phyloP scores from a whole-genome alignment of 2,113 vertebrate genomes.

The Todiramphus saurophagus region DNA sequence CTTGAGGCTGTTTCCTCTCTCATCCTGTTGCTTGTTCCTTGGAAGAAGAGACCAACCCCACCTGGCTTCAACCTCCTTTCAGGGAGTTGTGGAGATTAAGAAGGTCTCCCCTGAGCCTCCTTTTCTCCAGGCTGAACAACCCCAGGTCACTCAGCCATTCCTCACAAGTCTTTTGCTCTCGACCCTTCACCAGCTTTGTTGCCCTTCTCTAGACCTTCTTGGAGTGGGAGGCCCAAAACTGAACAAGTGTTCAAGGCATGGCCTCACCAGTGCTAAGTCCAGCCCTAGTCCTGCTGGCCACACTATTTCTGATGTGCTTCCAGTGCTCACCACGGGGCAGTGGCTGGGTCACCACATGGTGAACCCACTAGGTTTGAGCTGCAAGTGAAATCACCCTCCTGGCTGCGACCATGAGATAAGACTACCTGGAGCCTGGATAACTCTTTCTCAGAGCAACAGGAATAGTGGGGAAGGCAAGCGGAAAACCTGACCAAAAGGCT shows the following conservation, averaged over 20 bases:
- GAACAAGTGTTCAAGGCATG: not conserved
- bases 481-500: not conserved
- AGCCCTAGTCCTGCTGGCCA: not conserved
- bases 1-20: not conserved
- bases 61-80: too few species aligned
- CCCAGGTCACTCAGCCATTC: too few species aligned
- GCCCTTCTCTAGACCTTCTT: not conserved
- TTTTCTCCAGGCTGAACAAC: too few species aligned
- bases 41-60: too few species aligned
- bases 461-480: not conserved
- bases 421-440: not conserved
- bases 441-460: not conserved
- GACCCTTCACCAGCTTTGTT: too few species aligned
- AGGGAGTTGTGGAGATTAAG: too few species aligned
- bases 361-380: not conserved
- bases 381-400: accelerated
- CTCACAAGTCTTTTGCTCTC: too few species aligned
- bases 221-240: not conserved
- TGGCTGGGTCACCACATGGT: not conserved
- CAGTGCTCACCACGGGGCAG: accelerated
- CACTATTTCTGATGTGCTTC: not conserved
- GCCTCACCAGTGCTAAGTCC: not conserved
- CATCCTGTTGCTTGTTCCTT: too few species aligned
- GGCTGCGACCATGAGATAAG: not conserved
- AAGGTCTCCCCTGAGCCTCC: too few species aligned